These are phyloP conservation scores for Dryobota labecula DNA, from an alignment of 2,888 invertebrate genomes.

Conservation along the genomic window DNA sequence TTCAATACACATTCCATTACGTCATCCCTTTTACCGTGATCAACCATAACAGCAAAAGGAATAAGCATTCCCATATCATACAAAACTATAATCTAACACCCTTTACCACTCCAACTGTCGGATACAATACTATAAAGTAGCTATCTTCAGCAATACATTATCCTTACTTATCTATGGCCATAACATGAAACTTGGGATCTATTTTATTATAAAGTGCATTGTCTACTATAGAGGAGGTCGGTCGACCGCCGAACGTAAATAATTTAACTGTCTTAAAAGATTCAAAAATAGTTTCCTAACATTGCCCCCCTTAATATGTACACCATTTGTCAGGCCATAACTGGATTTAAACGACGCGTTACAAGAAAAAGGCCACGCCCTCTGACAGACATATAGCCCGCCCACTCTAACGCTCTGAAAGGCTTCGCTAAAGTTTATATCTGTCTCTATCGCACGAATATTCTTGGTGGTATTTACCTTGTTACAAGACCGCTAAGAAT, in stretches of 20 bases:
- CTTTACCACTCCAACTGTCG: constrained; percentile 87
- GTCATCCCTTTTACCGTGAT: constrained; percentile 72
- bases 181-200: constrained; percentile 87
- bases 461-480: constrained; percentile 82
- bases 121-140: constrained; percentile 86
- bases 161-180: constrained; percentile 88
- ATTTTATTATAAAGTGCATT: constrained; percentile 91
- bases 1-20: constrained; percentile 59
- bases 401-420: constrained; percentile 70
- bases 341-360: constrained; percentile 89
- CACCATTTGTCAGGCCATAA: constrained; percentile 91
- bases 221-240: constrained; percentile 86
- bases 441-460: constrained; percentile 79
- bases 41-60: constrained; percentile 81
- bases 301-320: constrained; percentile 90
- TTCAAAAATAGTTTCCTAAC: constrained; percentile 91
- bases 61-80: constrained; percentile 81
- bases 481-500: constrained; percentile 79
- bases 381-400: constrained; percentile 71
- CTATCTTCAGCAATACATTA: constrained; percentile 89
- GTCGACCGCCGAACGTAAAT: constrained; percentile 88
- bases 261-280: constrained; percentile 91
- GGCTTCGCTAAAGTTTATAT: constrained; percentile 33
- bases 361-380: constrained; percentile 85
- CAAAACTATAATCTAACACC: constrained; percentile 85